These are phyloP conservation scores for Rhinophrynus dorsalis DNA, from an alignment of 2,797 vertebrate species.

Conservation along the genomic window DNA sequence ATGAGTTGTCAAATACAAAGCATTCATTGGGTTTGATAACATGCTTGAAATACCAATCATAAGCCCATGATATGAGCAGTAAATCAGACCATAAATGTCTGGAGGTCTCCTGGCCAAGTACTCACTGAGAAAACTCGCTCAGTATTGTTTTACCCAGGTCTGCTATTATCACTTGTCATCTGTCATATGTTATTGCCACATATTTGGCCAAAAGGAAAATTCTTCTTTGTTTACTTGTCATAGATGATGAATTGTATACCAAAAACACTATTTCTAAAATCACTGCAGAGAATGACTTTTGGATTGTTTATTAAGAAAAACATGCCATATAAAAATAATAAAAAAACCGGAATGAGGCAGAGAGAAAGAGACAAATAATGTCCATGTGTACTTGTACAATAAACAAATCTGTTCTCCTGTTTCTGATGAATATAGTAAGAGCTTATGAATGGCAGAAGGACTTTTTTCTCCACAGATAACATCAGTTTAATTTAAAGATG, in stretches of 20 bases:
- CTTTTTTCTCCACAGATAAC: background rate
- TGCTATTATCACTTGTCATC: conserved; percentile 48
- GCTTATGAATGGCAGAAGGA: conserved; percentile 19
- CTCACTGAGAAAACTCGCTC: background rate
- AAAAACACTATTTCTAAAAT: conserved; percentile 43
- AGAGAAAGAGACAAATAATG: conserved; percentile 12
- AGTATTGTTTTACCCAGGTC: conserved; percentile 19
- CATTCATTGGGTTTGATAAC: conserved; percentile 8
- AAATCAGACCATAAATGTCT: conserved; percentile 45
- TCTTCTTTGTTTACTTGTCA: conserved; percentile 49
- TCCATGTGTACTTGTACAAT: background rate
- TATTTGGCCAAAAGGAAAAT: conserved; percentile 50
- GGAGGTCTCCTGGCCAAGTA: conserved; percentile 36
- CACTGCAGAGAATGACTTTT: conserved; percentile 39
- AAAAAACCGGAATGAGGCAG: conserved; percentile 11
- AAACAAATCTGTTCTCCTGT: background rate
- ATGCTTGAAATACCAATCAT: conserved; percentile 31
- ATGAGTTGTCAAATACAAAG: no score
- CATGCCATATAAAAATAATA: conserved; percentile 41
- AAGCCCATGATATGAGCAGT: conserved; percentile 37
- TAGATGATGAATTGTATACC: conserved; percentile 45
- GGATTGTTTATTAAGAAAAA: conserved; percentile 47
- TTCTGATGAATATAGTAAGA: conserved; percentile 17
- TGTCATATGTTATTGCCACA: conserved; percentile 46
- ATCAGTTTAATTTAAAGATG: background rate